Base-by-base conservation (phyloP, 2,888 invertebrate species). In the Anodontia alba region DNA sequence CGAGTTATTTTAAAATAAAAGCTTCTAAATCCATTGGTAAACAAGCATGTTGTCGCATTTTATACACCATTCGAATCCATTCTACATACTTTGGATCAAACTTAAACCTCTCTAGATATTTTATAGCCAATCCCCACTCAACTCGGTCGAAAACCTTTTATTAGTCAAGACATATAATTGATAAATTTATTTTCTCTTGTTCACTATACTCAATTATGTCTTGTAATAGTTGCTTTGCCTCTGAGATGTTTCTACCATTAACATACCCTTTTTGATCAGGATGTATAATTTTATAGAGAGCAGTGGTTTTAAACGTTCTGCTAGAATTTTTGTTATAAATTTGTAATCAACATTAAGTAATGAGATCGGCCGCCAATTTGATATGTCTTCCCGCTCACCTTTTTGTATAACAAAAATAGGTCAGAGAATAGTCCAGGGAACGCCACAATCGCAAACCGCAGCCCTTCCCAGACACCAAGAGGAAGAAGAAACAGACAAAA, bases 311-410 rank as follows among this genome's bases (percentile, higher is more conserved):
- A 68, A 26, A 26, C 68, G 42, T 36, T 75, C 38, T 10, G 68
- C 49, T 0, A 75, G n/a, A 26, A 43, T 36, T 49, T 70, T 76
- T 20, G 76, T 42, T 0, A 69, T 42, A n/a, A 76, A 57, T 43
- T 76, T 76, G 26, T 70, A 76, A 23, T 76, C 76, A 1, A 76
- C 76, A 43, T 76, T 76, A 0, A 76, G n/a, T 0, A 70, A 26
- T 17, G 76, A 62, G 29, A 75, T 54, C 3, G 68, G 75, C 5
- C 75, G 69, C 75, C 75, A 75, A 43, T 75, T 70, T 69, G 54
- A 17, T n/a, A 70, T 42, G 29, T 57, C 57, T 29, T 26, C 57
- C 2, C 57, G 57, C 29, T 57, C 57, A 17, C 57, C 57, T 29
- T 57, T 57, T 26, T 57, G 23, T 10, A 26, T 17, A 3, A 57